phyloP scores from a whole-genome alignment of 2,888 invertebrate species.

The Hypercompe scribonia region DNA sequence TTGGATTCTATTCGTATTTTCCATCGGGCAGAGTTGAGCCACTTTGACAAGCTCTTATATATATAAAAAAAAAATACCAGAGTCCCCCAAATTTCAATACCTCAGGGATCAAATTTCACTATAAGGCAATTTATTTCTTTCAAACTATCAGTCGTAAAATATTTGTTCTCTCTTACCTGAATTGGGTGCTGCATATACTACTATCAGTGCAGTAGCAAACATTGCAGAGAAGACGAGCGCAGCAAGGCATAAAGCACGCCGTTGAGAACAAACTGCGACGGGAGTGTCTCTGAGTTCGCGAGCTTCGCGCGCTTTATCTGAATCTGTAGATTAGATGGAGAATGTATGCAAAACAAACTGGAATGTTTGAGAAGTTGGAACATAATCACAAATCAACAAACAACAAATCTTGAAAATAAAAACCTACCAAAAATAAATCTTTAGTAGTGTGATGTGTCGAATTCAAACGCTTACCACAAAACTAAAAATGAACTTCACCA shows the following conservation, averaged over 20 bases:
- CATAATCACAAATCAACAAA: too few species aligned
- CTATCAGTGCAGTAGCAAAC: slow-evolving; percentile 93
- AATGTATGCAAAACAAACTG: too few species aligned
- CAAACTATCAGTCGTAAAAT: not conserved
- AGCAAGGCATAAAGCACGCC: slow-evolving; percentile 93
- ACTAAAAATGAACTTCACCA: not conserved
- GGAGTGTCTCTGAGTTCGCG: slow-evolving; percentile 83
- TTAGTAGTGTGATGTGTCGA: not conserved
- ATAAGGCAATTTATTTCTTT: too few species aligned
- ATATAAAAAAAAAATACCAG: not conserved
- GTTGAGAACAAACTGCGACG: slow-evolving; percentile 95
- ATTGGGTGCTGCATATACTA: slow-evolving; percentile 96
- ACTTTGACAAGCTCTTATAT: too few species aligned
- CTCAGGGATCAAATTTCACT: not conserved
- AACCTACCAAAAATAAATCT: too few species aligned
- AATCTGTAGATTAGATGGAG: slow-evolving; percentile 57
- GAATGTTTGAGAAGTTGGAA: too few species aligned
- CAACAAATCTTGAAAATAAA: too few species aligned
- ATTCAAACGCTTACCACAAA: not conserved
- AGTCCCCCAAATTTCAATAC: not conserved
- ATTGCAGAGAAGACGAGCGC: slow-evolving; percentile 92
- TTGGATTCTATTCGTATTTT: too few species aligned
- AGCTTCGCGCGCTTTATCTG: slow-evolving; percentile 80
- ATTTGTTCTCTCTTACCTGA: slow-evolving; percentile 86
- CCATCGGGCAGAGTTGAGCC: too few species aligned